Evolutionary conservation across 2,113 vertebrate species (phyloP).

Genomic region (Brienomyrus longianalis): DNA sequence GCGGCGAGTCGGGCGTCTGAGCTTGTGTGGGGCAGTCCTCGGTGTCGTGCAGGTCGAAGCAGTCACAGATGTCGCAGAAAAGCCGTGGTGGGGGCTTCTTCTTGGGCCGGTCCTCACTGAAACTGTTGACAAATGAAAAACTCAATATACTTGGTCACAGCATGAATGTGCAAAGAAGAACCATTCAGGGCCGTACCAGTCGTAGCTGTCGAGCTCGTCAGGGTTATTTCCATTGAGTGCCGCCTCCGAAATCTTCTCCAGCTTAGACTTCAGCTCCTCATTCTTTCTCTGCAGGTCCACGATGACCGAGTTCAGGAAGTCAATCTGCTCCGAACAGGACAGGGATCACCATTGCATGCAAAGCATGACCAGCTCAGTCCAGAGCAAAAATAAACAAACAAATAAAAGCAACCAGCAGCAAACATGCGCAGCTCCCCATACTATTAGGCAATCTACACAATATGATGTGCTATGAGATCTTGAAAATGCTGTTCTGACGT

Average conservation of each 20-base stretch:
- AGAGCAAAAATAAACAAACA: neutral
- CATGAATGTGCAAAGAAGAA: neutral
- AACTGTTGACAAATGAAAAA: slow-evolving; percentile 31
- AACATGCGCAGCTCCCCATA: neutral
- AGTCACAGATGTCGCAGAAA: slow-evolving; percentile 97
- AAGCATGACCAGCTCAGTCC: neutral
- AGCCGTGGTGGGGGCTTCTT: slow-evolving; percentile 81
- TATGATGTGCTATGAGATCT: neutral
- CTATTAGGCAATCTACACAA: neutral
- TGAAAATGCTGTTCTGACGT: neutral
- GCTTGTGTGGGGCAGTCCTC: slow-evolving; percentile 93
- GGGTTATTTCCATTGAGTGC: slow-evolving; percentile 84
- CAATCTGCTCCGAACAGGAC: slow-evolving; percentile 63
- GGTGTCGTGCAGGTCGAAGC: slow-evolving; percentile 92
- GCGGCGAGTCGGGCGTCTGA: slow-evolving; percentile 79
- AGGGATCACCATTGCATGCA: slow-evolving; percentile 11
- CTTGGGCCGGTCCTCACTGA: slow-evolving; percentile 59
- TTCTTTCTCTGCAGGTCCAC: slow-evolving; percentile 89
- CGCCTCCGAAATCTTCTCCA: slow-evolving; percentile 86
- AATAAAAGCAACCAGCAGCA: neutral
- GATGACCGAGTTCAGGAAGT: slow-evolving; percentile 95
- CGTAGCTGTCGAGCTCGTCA: slow-evolving; percentile 72
- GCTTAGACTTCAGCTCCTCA: slow-evolving; percentile 74
- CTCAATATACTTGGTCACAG: neutral
- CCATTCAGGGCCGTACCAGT: slow-evolving; percentile 57